Evolutionary conservation across 37 sponge, comb jelly and placozoan genomes (phyloP), one percentile per base, ranked within the genome.

Genomic region (Cladorhizidae sp.): DNA sequence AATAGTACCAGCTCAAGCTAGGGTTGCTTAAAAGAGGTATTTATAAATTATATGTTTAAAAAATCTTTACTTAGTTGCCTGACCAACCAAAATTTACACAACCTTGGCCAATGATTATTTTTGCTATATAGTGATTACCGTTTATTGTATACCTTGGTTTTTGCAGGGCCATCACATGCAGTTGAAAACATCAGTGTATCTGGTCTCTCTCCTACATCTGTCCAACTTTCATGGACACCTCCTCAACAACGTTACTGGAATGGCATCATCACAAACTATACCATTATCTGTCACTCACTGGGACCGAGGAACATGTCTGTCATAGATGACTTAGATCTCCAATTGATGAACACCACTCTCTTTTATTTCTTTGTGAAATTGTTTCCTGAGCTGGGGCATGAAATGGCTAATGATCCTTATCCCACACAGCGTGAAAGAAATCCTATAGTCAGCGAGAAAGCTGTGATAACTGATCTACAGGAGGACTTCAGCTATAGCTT

Each of bases 241-340:
- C 33, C 75, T 29, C 26, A 7, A 14, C 2, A 25, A 14, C 12
- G 55, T 32, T 23, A 26, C 18, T 52, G 57, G 57, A 74, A 74
- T 54, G 75, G 75, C 36, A 56, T 74, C 31, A 52, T 74, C 55
- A 22, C 21, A 32, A 20, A 32, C 36, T 74, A 74, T 56, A 32
- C 37, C 37, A 69, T 69, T 22, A 28, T 14, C 39, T 69, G 28
- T 28, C 40, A 37, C 7, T 28, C 20, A 28, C 39, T 69, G 9
- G 20, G 70, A 32, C 28, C 70, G 15, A 52, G 15, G 15, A 52
- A 52, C 54, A 52, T 52, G 54, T 52, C 54, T 52, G 15, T 15
- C 54, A 52, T 52, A 18, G 54, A 52, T 52, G 54, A 52, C 35
- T 12, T 69, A 11, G 70, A 37, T 37, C 29, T 28, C 64, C 12